These are phyloP conservation scores for Gymnothorax reevesii DNA, from an alignment of 2,797 vertebrate genomes.

Conservation along the genomic window DNA sequence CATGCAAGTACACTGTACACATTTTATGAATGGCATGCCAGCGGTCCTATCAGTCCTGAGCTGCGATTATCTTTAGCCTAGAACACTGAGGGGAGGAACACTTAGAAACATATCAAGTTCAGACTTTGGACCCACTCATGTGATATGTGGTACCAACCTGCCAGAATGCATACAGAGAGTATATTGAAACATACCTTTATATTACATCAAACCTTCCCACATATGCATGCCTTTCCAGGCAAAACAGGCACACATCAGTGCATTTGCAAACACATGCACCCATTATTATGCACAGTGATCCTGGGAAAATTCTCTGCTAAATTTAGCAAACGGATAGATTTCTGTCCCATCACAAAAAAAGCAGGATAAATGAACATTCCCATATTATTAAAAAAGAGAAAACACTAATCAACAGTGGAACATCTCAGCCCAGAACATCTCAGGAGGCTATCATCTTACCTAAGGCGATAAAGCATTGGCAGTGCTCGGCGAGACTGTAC, in stretches of 20 bases:
- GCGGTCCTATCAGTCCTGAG: neutral
- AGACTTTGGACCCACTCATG: constrained; percentile 5
- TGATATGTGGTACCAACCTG: neutral
- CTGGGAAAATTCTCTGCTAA: neutral
- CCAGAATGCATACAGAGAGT: neutral
- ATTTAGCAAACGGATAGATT: neutral
- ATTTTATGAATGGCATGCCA: neutral
- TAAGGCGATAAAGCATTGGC: neutral
- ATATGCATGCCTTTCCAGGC: neutral
- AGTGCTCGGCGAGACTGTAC: neutral
- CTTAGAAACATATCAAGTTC: neutral
- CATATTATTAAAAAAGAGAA: neutral
- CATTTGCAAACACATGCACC: neutral
- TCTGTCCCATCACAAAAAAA: neutral
- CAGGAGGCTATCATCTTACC: neutral
- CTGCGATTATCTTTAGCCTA: neutral
- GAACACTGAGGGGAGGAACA: neutral
- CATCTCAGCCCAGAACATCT: neutral
- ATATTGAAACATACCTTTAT: neutral
- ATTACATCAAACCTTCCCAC: neutral
- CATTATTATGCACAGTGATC: neutral
- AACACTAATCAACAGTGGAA: neutral
- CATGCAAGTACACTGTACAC: neutral
- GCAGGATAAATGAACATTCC: neutral
- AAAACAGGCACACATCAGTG: neutral